Conservation (phyloP, 2,113 vertebrate genomes). For the Grammomys surdaster region DNA sequence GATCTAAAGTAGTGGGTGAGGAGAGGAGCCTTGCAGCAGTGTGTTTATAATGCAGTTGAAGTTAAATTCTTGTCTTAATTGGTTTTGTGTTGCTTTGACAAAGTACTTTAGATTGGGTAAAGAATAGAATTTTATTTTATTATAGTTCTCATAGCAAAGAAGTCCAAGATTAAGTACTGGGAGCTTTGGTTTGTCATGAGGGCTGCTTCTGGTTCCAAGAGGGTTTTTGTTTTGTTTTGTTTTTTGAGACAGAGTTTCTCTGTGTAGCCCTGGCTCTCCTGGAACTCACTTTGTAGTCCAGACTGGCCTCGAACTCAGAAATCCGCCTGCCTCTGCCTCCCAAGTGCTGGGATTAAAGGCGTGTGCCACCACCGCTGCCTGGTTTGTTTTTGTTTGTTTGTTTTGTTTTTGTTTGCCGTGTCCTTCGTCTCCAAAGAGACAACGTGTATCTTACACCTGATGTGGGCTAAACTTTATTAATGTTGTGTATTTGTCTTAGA, state of each 20-base stretch:
- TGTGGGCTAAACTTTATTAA: background rate
- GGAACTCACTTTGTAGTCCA: too few relatives aligned
- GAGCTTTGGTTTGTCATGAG: background rate
- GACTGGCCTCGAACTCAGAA: too few relatives aligned
- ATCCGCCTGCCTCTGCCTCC: too few relatives aligned
- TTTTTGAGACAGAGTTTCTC: too few relatives aligned
- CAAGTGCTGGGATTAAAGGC: too few relatives aligned
- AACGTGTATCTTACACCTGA: background rate
- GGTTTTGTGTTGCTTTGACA: constrained; percentile 17
- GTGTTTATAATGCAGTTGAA: background rate
- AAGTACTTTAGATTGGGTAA: background rate
- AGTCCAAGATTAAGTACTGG: background rate
- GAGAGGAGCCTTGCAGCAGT: background rate
- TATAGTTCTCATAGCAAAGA: background rate
- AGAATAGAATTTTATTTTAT: background rate
- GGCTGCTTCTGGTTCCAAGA: background rate
- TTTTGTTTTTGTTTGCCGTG: background rate
- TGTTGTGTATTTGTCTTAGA: background rate
- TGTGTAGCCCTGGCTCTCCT: too few relatives aligned
- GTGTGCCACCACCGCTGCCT: too few relatives aligned
- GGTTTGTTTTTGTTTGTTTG: too few relatives aligned
- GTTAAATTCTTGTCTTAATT: background rate
- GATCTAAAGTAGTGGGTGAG: background rate
- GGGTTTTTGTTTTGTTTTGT: background rate
- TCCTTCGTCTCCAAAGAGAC: background rate